Base-by-base conservation (phyloP, 1,140 invertebrate species). In the Aphidius gifuensis region DNA sequence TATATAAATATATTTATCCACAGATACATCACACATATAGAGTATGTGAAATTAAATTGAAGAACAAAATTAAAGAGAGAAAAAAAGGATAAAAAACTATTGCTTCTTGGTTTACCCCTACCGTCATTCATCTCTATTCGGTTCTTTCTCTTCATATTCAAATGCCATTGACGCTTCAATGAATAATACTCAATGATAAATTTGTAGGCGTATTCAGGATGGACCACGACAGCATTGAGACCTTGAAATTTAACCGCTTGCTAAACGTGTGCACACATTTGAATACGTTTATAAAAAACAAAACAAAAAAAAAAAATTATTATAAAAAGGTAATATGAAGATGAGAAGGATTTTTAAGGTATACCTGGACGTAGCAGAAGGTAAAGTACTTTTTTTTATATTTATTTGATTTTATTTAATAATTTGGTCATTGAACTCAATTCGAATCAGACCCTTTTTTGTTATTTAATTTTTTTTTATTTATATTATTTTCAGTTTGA, bases 141-240 rank as follows among this genome's bases (percentile, higher is more conserved):
- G 67, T 65, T 77, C 71, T 67, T 80, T 79, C 79, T 79, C 79
- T 81, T 81, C 78, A 80, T 79, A 81, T 81, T 81, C 77, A 80
- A 81, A 81, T 80, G 69, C 53, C 77, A 80, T 81, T 81, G 78
- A 79, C 77, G 77, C 77, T 79, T 74, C 77, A 79, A 81, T 80
- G 79, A 80, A 81, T 78, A 80, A 81, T 80, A 78, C 76, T 79
- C 77, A 73, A 79, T 80, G 76, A 81, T 81, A 79, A 79, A 80
- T 80, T 79, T 78, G 75, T 79, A 71, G 79, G 77, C 75, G 78
- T 80, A 79, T 79, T 77, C 76, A 76, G 72, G 73, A 76, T 73
- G 69, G 70, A 74, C 72, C 69, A 67, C 69, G 71, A 40, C 53
- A 21, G 16, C 43, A 55, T 44, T 68, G 69, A 69, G 72, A 78